phyloP scores from a whole-genome alignment of 2,113 vertebrate species.

The Lepus americanus region DNA sequence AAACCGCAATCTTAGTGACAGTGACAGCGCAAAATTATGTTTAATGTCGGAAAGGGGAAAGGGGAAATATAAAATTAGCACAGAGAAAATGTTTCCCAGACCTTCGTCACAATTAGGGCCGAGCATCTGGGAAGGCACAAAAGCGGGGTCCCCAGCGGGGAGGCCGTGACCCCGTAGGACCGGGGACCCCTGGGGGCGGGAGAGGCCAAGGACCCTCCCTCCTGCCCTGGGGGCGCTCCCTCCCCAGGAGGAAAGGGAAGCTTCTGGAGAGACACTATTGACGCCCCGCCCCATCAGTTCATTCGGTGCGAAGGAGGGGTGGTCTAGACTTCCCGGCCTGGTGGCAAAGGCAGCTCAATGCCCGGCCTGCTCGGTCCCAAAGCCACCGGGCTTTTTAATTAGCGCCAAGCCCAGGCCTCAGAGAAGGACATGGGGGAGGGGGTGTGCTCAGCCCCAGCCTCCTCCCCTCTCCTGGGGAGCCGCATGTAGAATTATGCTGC shows the following conservation, averaged over 20 bases:
- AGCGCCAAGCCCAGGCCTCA: conserved; percentile 59
- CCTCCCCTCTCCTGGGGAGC: background rate
- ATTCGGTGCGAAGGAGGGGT: background rate
- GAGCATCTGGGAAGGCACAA: conserved; percentile 6
- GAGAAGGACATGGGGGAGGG: conserved; percentile 44
- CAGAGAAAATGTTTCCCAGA: conserved; percentile 84
- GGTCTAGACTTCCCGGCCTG: conserved; percentile 37
- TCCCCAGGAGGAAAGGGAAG: background rate
- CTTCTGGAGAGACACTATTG: background rate
- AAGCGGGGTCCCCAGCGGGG: rapidly evolving
- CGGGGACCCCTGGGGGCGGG: background rate
- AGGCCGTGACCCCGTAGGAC: background rate
- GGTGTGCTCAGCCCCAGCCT: background rate
- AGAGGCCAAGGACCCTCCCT: background rate
- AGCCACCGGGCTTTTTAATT: conserved; percentile 65
- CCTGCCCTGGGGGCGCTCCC: background rate
- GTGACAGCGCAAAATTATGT: conserved; percentile 85
- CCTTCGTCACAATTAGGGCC: conserved; percentile 70
- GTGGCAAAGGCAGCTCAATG: conserved; percentile 47
- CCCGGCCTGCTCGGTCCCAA: conserved; percentile 60
- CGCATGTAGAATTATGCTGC: background rate
- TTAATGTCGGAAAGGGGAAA: conserved; percentile 79
- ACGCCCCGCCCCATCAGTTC: background rate
- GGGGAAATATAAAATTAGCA: conserved; percentile 83
- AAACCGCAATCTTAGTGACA: conserved; percentile 84